Base-by-base conservation (phyloP, 2,888 invertebrate genomes). In the Chromoteleia sp. region DNA sequence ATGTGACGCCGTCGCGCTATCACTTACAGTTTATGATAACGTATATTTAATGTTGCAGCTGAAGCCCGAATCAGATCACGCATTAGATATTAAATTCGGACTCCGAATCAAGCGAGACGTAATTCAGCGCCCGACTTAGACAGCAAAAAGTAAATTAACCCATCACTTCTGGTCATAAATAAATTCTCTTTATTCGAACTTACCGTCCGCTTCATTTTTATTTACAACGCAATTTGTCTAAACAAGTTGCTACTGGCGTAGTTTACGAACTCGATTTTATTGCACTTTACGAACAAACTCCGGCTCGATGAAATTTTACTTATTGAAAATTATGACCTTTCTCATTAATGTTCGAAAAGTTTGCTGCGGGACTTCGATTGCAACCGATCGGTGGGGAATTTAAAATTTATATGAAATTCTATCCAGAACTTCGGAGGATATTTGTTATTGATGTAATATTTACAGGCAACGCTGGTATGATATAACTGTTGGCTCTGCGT, bases 371-470 rank as follows among this genome's bases (percentile, higher is more conserved):
- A 15, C 39, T 50, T 59, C 39, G 19, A 58, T 50, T 59, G 25
- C 3, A 25, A 25, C 33, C 39, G 21, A 25, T 15, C 43, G 21
- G 5, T 25, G 21, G 14, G 12, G 6, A 14, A 48, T 70, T 71
- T 71, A 39, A 71, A 71, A 71, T 43, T 67, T 54, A 48, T 70
- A 58, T 58, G 58, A 58, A 58, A 70, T 58, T 56, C 19, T 19
- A 19, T 43, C 43, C 19, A 15, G 30, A 68, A 56, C 70, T 70
- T 58, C 30, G 7, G 56, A 58, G 58, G 58, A 70, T 70, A 70
- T 58, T 52, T 67, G 56, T 70, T 70, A 48, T 48, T 48, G 70
- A 48, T 70, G 17, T 43, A 56, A 48, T 70, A 70, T 70, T 70
- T 70, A 29, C 30, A 30, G 17, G 25, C 17, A 21, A 15, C n/a